phyloP scores from a whole-genome alignment of 2,888 invertebrate genomes.

The Pseudococcus jackbeardsleyi region DNA sequence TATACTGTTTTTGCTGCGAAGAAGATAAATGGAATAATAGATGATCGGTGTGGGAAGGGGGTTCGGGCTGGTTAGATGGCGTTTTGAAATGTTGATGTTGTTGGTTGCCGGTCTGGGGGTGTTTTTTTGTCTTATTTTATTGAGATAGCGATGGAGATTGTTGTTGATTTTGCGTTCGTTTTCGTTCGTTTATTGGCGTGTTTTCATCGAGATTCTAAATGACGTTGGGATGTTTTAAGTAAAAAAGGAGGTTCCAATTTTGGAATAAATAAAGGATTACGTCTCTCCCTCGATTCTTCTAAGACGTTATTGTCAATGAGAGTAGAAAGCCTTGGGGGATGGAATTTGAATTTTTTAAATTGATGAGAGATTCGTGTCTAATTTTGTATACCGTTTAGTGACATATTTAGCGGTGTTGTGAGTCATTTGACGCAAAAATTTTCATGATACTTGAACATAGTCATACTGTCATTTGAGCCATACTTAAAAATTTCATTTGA shows the following conservation, averaged over 20 bases:
- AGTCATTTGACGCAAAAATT: no score
- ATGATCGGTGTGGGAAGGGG: neutral
- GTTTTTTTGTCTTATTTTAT: neutral
- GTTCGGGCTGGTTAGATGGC: neutral
- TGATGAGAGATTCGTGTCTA: no score
- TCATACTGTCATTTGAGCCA: no score
- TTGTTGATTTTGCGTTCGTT: neutral
- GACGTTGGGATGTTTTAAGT: neutral
- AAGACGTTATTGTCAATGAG: no score
- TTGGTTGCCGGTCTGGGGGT: neutral
- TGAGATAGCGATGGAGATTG: neutral
- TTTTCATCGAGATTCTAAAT: neutral
- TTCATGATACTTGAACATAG: no score
- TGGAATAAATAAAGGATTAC: no score
- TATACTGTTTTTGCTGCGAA: neutral
- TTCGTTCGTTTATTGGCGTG: neutral
- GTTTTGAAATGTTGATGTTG: slow-evolving; percentile 2
- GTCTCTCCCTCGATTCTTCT: no score
- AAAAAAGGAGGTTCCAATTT: neutral
- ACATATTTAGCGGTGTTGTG: no score
- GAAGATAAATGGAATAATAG: neutral
- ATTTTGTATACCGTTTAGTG: no score
- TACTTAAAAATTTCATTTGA: no score
- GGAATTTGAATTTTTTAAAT: no score
- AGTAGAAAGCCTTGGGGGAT: no score